Evolutionary conservation across 2,888 invertebrate species (phyloP), one percentile per base, ranked within the genome.

Genomic region (Agrotis puta): DNA sequence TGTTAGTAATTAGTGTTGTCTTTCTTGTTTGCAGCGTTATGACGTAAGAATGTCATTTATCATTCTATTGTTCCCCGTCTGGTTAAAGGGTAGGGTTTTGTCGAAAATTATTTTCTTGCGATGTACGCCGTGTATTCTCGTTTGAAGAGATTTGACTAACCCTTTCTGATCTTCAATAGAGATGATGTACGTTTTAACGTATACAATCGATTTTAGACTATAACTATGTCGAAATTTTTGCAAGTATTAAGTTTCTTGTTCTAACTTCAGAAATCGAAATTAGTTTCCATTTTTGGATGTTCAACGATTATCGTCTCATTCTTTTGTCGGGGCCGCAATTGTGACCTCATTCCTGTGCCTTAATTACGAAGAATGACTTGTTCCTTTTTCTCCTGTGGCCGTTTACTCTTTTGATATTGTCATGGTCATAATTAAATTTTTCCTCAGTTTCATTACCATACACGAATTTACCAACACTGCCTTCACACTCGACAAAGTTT

Each of bases 1-100:
- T 71, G 69, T 59, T 74, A 77, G 70, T 71, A 81, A 81, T 81
- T 82, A 81, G 70, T 64, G 61, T 68, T 77, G 69, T 71, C 77
- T 83, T 74, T 65, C 64, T 67, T 73, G 77, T 80, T 78, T 66
- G 59, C 48, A 57, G 39, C 57, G 59, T 50, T 71, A 62, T 81
- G 78, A 77, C 65, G 77, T 62, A 63, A 69, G 65, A 59, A 64
- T 73, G 64, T 82, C 82, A 61, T 82, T 79, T 73, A 73, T 79
- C 79, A 79, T 79, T 64, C 43, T 68, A 64, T 69, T 82, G 73
- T 79, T 73, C 58, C 27, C 20, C 53, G 53, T 65, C 58, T 4
- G n/a, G 27, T 20, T 6, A 54, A 65, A 58, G 77, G 64, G 57
- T 51, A 45, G 24, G 39, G 33, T 18, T 47, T 66, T 63, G 53